phyloP scores from a whole-genome alignment of 1,140 invertebrate genomes.

The Sinella curviseta region DNA sequence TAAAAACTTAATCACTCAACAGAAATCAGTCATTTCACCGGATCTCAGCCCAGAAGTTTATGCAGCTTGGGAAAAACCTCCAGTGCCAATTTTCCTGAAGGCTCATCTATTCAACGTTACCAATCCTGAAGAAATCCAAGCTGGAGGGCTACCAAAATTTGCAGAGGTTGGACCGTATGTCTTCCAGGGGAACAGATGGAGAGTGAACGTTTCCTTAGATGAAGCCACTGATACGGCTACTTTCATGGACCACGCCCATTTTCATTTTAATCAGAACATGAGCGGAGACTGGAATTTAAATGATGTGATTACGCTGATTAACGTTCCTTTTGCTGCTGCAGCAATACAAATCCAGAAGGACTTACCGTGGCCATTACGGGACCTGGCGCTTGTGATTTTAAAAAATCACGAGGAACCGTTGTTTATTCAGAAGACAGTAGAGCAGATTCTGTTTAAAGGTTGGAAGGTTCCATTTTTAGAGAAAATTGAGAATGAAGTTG shows the following conservation, averaged over 20 bases:
- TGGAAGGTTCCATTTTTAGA: too few species aligned
- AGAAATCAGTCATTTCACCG: not conserved
- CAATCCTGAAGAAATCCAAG: too few species aligned
- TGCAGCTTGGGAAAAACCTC: conserved; percentile 35
- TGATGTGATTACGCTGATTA: too few species aligned
- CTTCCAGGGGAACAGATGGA: conserved; percentile 49
- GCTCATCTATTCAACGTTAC: too few species aligned
- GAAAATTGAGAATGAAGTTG: not conserved
- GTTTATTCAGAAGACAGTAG: not conserved
- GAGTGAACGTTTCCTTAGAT: not conserved
- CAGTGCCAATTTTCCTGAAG: too few species aligned
- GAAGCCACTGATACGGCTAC: conserved; percentile 26
- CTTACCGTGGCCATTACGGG: too few species aligned
- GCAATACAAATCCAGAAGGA: not conserved
- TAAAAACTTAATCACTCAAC: not conserved
- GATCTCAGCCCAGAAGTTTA: conserved; percentile 30
- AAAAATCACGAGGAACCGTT: too few species aligned
- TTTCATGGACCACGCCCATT: conserved; percentile 4
- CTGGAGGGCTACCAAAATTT: too few species aligned
- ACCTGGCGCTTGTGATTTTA: too few species aligned
- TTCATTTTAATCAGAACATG: conserved; percentile 24
- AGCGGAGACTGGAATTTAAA: conserved; percentile 9
- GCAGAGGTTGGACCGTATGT: too few species aligned
- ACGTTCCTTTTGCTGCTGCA: too few species aligned
- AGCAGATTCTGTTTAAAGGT: not conserved